Conservation (phyloP, 2,888 invertebrate genomes). For the Erebia aethiops region DNA sequence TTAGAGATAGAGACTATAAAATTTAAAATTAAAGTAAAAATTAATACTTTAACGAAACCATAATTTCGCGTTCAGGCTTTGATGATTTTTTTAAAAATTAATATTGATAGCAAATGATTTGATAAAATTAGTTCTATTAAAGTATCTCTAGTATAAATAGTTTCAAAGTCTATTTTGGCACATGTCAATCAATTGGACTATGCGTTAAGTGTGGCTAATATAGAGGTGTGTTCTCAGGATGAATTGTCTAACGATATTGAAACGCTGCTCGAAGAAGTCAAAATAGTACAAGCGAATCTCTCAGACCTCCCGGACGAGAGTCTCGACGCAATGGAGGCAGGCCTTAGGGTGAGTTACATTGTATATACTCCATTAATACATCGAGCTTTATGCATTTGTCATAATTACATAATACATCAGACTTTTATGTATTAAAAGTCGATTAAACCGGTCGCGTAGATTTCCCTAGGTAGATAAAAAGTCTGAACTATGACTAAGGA, state of each 20-base stretch:
- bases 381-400: neutral
- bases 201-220: conserved; percentile 60
- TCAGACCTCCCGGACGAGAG: conserved; percentile 87
- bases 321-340: conserved; percentile 87
- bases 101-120: neutral
- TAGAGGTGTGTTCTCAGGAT: conserved; percentile 82
- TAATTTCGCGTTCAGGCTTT: neutral
- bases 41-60: neutral
- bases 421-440: neutral
- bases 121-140: neutral
- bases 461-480: neutral
- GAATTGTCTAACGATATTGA: conserved; percentile 86
- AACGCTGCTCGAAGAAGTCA: conserved; percentile 86
- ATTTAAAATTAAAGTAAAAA: neutral
- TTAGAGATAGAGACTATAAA: neutral
- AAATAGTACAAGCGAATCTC: conserved; percentile 86
- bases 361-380: conserved; percentile 47
- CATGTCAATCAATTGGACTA: conserved; percentile 10
- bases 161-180: conserved; percentile 37
- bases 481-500: neutral
- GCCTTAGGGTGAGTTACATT: conserved; percentile 86
- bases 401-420: neutral
- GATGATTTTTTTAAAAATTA: neutral
- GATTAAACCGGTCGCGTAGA: neutral
- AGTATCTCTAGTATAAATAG: neutral